Evolutionary conservation across 2,113 vertebrate species (phyloP).

Genomic region (Passer montanus): DNA sequence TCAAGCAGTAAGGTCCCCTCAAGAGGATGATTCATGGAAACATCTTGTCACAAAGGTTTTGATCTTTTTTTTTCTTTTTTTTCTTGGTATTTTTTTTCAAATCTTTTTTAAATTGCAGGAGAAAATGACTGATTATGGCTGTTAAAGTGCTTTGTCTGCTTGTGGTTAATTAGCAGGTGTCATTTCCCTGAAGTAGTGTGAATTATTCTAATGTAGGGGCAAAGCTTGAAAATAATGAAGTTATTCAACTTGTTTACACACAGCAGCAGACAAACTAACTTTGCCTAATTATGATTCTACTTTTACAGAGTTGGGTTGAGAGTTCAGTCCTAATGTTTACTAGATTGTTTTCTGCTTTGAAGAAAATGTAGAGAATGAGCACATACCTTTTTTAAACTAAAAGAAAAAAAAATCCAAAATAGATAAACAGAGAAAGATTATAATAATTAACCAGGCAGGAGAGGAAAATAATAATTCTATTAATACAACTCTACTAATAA

Average conservation of each 20-base stretch:
- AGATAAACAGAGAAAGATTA: not conserved
- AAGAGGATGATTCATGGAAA: constrained; percentile 39
- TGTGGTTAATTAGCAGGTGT: constrained; percentile 61
- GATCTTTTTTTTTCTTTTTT: not conserved
- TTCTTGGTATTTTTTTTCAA: not conserved
- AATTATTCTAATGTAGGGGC: constrained; percentile 55
- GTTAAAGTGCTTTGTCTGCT: constrained; percentile 54
- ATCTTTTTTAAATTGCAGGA: constrained; percentile 29
- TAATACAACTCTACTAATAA: not conserved
- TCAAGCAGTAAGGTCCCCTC: not conserved
- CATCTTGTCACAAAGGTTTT: constrained; percentile 39
- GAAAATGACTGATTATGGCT: constrained; percentile 38
- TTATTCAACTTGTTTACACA: constrained; percentile 63
- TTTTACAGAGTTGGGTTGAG: not conserved
- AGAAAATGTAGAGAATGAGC: not conserved
- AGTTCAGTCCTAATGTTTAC: constrained; percentile 19
- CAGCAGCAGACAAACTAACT: constrained; percentile 47
- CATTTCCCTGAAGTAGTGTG: constrained; percentile 48
- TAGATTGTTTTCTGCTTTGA: not conserved
- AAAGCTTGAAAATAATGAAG: constrained; percentile 58
- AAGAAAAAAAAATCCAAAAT: not conserved
- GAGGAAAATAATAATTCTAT: not conserved
- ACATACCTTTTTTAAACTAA: not conserved
- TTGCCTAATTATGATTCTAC: constrained; percentile 36
- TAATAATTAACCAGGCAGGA: not conserved